A percentile compares a stretch with the other conserved stretches of the same genome.
Evolutionary conservation across 2,797 vertebrate species (phyloP).

Genomic region (Myiothlypis chrysogaster): DNA sequence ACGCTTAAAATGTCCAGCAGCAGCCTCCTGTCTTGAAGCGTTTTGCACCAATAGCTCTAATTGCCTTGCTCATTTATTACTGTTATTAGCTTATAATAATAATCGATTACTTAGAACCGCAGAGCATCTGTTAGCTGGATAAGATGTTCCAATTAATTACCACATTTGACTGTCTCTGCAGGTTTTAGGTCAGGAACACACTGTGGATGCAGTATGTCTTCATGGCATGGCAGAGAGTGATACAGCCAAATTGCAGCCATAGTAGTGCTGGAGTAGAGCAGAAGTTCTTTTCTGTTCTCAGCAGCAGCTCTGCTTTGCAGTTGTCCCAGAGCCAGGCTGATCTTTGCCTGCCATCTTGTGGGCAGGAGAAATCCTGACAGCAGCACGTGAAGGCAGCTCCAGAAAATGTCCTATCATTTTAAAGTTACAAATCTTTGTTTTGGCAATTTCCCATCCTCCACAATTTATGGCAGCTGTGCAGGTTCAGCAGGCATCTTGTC

Average conservation of each 20-base stretch:
- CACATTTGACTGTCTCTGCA: not conserved
- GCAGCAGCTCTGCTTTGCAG: not conserved
- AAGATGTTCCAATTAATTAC: constrained; percentile 11
- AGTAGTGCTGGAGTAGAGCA: constrained; percentile 35
- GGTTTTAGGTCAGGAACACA: constrained; percentile 37
- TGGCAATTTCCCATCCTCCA: not conserved
- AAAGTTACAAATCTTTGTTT: not conserved
- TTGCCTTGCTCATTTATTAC: constrained; percentile 10
- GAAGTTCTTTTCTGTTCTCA: not conserved
- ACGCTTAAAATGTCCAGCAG: not conserved
- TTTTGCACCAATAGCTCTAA: not conserved
- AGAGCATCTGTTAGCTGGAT: not conserved
- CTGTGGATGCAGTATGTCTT: constrained; percentile 40
- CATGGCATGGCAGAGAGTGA: constrained; percentile 37
- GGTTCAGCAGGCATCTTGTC: not conserved
- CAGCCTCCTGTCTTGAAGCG: not conserved
- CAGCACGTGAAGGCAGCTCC: not conserved
- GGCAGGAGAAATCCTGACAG: constrained; percentile 36
- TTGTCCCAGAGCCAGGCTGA: constrained; percentile 25
- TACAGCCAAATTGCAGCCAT: constrained; percentile 47
- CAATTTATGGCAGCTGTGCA: not conserved
- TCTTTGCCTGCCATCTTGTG: constrained; percentile 78
- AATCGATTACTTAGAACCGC: not conserved
- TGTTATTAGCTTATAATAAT: constrained; percentile 9
- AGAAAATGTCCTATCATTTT: not conserved